Conservation (phyloP, 2,888 invertebrate genomes). For the Megastigmus dorsalis region DNA sequence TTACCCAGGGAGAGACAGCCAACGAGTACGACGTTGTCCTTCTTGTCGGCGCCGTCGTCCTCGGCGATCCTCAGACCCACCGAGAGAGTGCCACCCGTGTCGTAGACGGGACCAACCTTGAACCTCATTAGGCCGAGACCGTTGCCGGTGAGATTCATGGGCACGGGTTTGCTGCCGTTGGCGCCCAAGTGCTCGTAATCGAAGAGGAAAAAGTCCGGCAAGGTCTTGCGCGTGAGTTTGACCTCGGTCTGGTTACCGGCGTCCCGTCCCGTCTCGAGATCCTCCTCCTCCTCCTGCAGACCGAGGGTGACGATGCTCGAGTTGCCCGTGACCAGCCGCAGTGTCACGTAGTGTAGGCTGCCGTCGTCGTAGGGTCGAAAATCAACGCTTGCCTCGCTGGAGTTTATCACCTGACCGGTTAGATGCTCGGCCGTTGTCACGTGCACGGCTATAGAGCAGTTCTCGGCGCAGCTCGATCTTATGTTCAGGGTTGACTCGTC, state of each 20-base stretch:
- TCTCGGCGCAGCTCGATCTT: slow-evolving; percentile 65
- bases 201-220: slow-evolving; percentile 85
- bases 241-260: slow-evolving; percentile 52
- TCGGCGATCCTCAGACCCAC: slow-evolving; percentile 81
- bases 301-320: slow-evolving; percentile 58
- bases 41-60: slow-evolving; percentile 52
- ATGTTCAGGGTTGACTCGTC: slow-evolving; percentile 58
- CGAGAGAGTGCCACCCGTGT: slow-evolving; percentile 87
- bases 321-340: slow-evolving; percentile 64
- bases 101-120: slow-evolving; percentile 81
- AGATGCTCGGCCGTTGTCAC: slow-evolving; percentile 62
- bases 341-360: slow-evolving; percentile 64
- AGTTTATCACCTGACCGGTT: slow-evolving; percentile 58
- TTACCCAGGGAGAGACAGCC: slow-evolving; percentile 75
- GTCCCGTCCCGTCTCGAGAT: too few relatives aligned
- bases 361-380: slow-evolving; percentile 65
- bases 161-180: slow-evolving; percentile 79
- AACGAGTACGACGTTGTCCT: slow-evolving; percentile 69
- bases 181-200: slow-evolving; percentile 83
- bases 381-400: slow-evolving; percentile 57
- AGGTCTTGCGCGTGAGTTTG: slow-evolving; percentile 78
- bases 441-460: slow-evolving; percentile 64
- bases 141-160: slow-evolving; percentile 81
- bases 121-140: slow-evolving; percentile 82
- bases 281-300: slow-evolving; percentile 46